A percentile compares a stretch with the other conserved stretches of the same genome.
These are phyloP conservation scores for Paradoxurus hermaphroditus DNA, from an alignment of 2,113 vertebrate species.

Conservation along the genomic window DNA sequence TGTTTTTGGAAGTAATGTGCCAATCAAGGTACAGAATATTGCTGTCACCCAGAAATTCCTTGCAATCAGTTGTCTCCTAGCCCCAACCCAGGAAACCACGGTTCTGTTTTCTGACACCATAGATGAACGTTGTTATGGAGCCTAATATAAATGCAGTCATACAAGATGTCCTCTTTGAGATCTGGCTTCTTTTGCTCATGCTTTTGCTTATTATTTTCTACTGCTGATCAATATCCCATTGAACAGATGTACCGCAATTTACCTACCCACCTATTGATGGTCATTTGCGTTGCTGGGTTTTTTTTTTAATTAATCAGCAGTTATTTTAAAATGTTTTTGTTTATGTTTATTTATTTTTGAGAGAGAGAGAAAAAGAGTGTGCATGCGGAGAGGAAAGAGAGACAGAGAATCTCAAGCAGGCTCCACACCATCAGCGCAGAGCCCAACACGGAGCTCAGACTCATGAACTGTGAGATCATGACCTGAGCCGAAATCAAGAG, in stretches of 20 bases:
- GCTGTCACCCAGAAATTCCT: neutral
- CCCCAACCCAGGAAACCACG: too few relatives aligned
- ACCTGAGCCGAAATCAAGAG: too few relatives aligned
- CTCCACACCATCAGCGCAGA: too few relatives aligned
- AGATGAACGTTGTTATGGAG: neutral
- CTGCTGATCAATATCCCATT: neutral
- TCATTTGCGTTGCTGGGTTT: neutral
- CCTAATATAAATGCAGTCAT: neutral
- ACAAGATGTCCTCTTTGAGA: neutral
- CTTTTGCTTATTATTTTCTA: neutral
- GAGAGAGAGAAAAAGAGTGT: too few relatives aligned
- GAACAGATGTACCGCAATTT: neutral
- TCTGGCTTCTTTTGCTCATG: neutral
- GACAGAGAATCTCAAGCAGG: too few relatives aligned
- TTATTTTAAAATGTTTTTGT: neutral
- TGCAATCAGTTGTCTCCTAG: accelerated
- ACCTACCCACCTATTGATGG: neutral
- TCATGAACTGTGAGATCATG: too few relatives aligned
- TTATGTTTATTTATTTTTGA: neutral
- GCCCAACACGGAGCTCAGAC: too few relatives aligned
- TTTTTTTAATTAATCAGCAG: neutral
- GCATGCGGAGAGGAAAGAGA: too few relatives aligned
- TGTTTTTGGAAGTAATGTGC: neutral
- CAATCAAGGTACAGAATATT: neutral
- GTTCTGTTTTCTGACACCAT: neutral